phyloP scores from a whole-genome alignment of 2,888 invertebrate genomes.

The Leptinotarsa tumamoca region DNA sequence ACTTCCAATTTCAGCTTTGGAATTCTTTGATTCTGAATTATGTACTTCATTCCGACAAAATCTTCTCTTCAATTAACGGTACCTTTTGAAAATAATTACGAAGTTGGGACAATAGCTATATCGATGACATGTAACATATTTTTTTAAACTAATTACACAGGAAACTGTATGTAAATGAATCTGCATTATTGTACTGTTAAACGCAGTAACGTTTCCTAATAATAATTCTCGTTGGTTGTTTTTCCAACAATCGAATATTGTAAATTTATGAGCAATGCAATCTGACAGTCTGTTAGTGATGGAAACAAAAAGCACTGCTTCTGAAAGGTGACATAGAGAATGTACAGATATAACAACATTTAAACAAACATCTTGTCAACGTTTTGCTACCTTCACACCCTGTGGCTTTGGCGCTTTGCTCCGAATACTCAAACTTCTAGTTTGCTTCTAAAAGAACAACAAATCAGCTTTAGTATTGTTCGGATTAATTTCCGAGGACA shows the following conservation, averaged over 20 bases:
- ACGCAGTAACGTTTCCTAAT: no score
- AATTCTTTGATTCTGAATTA: no score
- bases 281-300: slow-evolving; percentile 30
- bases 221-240: background rate
- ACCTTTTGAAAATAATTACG: no score
- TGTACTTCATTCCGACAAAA: no score
- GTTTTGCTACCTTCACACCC: slow-evolving; percentile 70
- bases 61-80: no score
- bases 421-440: slow-evolving; percentile 71
- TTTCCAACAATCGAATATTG: background rate
- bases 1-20: no score
- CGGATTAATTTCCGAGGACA: slow-evolving; percentile 9
- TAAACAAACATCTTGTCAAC: slow-evolving; percentile 43
- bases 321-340: slow-evolving; percentile 29
- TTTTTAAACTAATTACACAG: no score
- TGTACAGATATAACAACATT: slow-evolving; percentile 31
- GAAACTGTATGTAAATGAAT: no score
- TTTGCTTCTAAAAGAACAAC: slow-evolving; percentile 69
- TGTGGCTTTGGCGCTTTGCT: slow-evolving; percentile 69
- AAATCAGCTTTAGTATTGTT: slow-evolving; percentile 31
- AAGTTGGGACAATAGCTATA: no score
- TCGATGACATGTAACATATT: no score
- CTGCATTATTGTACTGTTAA: no score
- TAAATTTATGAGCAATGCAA: background rate
- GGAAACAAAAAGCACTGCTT: slow-evolving; percentile 30